Evolutionary conservation across 2,888 invertebrate species (phyloP).

Genomic region (Aphodius sticticus): DNA sequence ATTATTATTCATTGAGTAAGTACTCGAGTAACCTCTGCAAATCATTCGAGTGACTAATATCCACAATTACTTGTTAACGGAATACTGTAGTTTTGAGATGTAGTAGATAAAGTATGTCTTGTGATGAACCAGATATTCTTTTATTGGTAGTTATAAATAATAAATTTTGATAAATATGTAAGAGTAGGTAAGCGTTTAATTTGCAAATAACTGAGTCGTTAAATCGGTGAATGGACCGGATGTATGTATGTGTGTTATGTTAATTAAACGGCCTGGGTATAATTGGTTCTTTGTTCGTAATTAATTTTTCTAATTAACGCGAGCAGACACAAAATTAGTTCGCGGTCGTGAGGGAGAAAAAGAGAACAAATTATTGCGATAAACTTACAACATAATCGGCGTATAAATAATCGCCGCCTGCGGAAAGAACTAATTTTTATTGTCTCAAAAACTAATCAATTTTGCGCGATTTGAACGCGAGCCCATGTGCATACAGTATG

Average conservation of each 20-base stretch:
- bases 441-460: constrained; percentile 22
- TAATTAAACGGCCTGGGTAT: constrained; percentile 18
- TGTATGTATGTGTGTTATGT: constrained; percentile 13
- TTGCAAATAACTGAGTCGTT: neutral
- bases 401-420: constrained; percentile 14
- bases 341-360: constrained; percentile 19
- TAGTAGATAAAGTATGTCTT: too few species aligned
- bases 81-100: too few species aligned
- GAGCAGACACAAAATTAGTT: constrained; percentile 19
- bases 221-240: neutral
- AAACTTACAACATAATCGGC: constrained; percentile 17
- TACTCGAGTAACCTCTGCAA: too few species aligned
- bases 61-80: too few species aligned
- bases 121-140: too few species aligned
- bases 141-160: too few species aligned
- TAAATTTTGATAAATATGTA: too few species aligned
- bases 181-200: neutral
- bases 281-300: constrained; percentile 25
- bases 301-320: constrained; percentile 26
- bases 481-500: constrained; percentile 14
- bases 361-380: constrained; percentile 24
- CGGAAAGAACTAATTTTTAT: constrained; percentile 16
- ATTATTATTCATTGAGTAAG: too few species aligned
- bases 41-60: too few species aligned
- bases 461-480: constrained; percentile 7